Evolutionary conservation across 2,888 invertebrate species (phyloP).

Genomic region (Eurytoma adleriae): DNA sequence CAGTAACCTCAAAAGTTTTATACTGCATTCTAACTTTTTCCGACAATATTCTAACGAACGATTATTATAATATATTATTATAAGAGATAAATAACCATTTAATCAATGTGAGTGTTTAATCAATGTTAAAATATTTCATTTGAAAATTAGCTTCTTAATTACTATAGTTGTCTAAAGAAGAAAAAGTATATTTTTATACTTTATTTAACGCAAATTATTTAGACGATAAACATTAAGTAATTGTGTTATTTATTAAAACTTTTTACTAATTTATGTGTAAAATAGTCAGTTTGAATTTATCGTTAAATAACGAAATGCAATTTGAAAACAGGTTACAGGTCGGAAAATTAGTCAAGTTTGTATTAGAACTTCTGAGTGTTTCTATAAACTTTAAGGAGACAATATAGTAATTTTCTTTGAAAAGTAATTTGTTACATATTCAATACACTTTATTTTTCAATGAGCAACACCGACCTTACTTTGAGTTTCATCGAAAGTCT

Average conservation of each 20-base stretch:
- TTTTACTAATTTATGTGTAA: no score
- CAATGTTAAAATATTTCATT: no score
- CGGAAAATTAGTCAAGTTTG: slow-evolving; percentile 23
- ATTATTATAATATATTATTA: not conserved
- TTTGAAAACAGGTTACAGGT: not conserved
- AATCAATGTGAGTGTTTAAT: no score
- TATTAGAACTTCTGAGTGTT: slow-evolving; percentile 36
- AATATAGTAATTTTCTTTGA: slow-evolving; percentile 16
- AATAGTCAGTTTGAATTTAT: no score
- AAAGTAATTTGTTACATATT: slow-evolving; percentile 11
- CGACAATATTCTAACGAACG: not conserved
- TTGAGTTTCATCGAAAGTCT: slow-evolving; percentile 22
- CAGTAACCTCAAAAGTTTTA: slow-evolving; percentile 44
- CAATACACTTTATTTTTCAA: slow-evolving; percentile 12
- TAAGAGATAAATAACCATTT: not conserved
- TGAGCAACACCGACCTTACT: not conserved
- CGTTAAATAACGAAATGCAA: no score
- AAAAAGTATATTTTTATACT: no score
- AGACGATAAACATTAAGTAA: no score
- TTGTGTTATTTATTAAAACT: no score
- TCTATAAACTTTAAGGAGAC: slow-evolving; percentile 28
- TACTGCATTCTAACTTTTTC: slow-evolving; percentile 13
- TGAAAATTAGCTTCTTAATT: no score
- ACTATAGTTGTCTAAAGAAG: no score
- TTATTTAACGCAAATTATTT: no score